These are phyloP conservation scores for Caradrina kadenii DNA, from an alignment of 2,888 invertebrate genomes.

Conservation along the genomic window DNA sequence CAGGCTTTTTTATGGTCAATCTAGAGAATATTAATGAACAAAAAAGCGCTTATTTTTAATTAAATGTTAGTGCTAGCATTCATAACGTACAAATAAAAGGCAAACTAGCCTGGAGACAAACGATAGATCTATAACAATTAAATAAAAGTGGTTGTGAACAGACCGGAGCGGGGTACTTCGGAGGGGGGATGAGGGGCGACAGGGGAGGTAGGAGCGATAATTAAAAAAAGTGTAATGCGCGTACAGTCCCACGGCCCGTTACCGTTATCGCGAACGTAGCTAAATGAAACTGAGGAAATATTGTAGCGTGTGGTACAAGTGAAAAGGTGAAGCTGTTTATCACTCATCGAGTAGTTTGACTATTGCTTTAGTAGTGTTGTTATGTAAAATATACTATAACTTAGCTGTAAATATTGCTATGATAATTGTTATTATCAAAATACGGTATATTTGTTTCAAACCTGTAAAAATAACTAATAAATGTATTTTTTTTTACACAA, in stretches of 20 bases:
- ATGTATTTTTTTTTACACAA: no score
- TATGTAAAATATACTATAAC: neutral
- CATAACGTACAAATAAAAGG: conserved; percentile 16
- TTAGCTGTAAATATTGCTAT: neutral
- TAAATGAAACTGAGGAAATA: conserved; percentile 73
- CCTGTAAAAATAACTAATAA: no score
- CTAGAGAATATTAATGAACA: conserved; percentile 13
- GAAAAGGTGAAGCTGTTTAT: conserved; percentile 1
- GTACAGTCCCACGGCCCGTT: conserved; percentile 71
- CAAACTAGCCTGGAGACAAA: conserved; percentile 15
- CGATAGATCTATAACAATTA: conserved; percentile 50
- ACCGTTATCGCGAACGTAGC: conserved; percentile 73
- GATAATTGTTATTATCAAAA: no score
- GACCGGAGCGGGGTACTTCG: neutral
- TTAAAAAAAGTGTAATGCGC: conserved; percentile 68
- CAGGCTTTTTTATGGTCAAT: conserved; percentile 38
- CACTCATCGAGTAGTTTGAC: neutral
- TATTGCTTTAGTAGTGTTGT: neutral
- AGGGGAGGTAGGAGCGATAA: conserved; percentile 17
- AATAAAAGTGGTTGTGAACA: conserved; percentile 41
- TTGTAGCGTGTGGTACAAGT: conserved; percentile 39
- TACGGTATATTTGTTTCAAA: no score
- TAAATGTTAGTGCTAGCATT: conserved; percentile 6
- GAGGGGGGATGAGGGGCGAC: neutral
- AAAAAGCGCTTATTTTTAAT: conserved; percentile 24